A percentile compares a stretch with the other conserved stretches of the same genome.
Conservation (phyloP, 2,113 vertebrate species). For the Labeo catla region DNA sequence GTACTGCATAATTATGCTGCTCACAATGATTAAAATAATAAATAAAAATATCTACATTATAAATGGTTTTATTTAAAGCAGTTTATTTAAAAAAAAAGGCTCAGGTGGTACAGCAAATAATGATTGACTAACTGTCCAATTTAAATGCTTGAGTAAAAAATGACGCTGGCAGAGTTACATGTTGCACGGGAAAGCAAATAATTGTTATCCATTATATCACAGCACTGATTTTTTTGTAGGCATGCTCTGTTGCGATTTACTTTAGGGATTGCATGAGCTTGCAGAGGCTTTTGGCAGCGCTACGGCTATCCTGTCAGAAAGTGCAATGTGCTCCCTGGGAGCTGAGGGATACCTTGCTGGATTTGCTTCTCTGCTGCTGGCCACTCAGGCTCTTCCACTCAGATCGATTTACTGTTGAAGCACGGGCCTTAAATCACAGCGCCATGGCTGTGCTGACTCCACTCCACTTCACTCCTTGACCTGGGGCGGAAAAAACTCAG, state of each 20-base stretch:
- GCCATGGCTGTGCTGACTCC: constrained; percentile 53
- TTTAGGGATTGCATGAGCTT: not conserved
- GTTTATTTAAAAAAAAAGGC: not conserved
- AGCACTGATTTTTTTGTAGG: not conserved
- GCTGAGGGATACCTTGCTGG: constrained; percentile 37
- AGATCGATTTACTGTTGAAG: constrained; percentile 54
- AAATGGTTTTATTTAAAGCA: not conserved
- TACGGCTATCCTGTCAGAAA: not conserved
- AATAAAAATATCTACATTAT: not conserved
- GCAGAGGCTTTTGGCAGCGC: constrained; percentile 4
- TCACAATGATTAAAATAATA: not conserved
- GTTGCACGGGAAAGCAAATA: not conserved
- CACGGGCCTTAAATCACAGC: constrained; percentile 55
- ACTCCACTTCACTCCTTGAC: constrained; percentile 45
- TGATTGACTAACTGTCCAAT: not conserved
- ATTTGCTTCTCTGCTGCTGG: constrained; percentile 33
- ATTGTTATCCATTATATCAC: not conserved
- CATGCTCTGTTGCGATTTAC: not conserved
- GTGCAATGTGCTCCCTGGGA: not conserved
- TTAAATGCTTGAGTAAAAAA: not conserved
- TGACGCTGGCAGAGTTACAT: not conserved
- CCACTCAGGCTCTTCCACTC: constrained; percentile 33
- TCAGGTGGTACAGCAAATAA: not conserved
- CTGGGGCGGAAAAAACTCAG: constrained; percentile 38
- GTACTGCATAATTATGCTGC: not conserved